A percentile compares a stretch with the other conserved stretches of the same genome.
Evolutionary conservation across 2,888 invertebrate species (phyloP).

Genomic region (Acrobasis suavella): DNA sequence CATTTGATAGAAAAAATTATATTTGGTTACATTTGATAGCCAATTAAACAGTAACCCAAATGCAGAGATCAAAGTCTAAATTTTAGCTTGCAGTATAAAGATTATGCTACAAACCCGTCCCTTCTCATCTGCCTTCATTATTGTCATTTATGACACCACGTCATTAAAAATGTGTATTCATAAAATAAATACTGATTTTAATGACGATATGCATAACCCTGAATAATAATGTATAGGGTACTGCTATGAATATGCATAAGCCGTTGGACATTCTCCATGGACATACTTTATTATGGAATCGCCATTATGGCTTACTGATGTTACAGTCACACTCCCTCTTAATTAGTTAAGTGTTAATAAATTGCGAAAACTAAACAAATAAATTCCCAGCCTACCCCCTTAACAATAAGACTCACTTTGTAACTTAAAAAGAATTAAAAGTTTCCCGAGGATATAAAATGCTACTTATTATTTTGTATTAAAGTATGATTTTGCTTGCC

Average conservation of each 20-base stretch:
- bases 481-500: constrained; percentile 35
- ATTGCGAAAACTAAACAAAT: constrained; percentile 33
- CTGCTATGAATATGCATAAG: constrained; percentile 46
- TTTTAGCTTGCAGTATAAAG: neutral
- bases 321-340: constrained; percentile 50
- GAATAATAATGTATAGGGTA: constrained; percentile 24
- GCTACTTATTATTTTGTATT: constrained; percentile 25
- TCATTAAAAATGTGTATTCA: neutral
- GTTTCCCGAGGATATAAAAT: constrained; percentile 27
- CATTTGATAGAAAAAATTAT: no score
- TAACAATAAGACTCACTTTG: constrained; percentile 37
- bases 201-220: constrained; percentile 9
- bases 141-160: constrained; percentile 4
- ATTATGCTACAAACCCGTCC: neutral
- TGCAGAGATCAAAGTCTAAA: no score
- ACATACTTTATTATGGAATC: constrained; percentile 48
- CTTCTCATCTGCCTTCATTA: neutral
- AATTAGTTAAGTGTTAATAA: constrained; percentile 58
- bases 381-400: constrained; percentile 39
- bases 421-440: constrained; percentile 29
- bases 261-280: constrained; percentile 31
- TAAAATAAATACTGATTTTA: constrained; percentile 16
- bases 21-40: no score
- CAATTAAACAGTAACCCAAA: no score
- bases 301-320: constrained; percentile 51